phyloP scores from a whole-genome alignment of 2,888 invertebrate genomes.

The Tuta absoluta region DNA sequence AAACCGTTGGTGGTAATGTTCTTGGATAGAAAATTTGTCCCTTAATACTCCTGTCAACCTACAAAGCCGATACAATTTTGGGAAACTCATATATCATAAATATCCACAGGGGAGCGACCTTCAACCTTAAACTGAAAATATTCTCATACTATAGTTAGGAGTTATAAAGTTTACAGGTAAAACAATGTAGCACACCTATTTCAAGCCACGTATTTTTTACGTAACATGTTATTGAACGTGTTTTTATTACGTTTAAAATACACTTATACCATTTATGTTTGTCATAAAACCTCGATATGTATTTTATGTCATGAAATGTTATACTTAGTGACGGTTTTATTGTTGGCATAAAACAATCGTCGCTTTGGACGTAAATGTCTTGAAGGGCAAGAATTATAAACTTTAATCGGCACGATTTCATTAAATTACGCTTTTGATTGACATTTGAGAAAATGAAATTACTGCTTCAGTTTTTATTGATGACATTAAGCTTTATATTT shows the following conservation, averaged over 20 bases:
- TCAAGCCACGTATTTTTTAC: background rate
- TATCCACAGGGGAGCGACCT: background rate
- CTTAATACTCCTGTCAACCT: constrained; percentile 9
- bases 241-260: constrained; percentile 7
- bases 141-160: background rate
- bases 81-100: constrained; percentile 10
- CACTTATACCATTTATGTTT: constrained; percentile 1
- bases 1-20: constrained; percentile 41
- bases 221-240: background rate
- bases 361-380: background rate
- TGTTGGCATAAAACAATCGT: background rate
- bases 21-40: constrained; percentile 39
- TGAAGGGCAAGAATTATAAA: background rate
- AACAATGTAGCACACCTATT: background rate
- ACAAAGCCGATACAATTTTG: constrained; percentile 9
- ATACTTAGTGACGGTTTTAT: constrained; percentile 5
- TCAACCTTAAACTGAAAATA: background rate
- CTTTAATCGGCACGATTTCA: background rate
- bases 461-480: no score
- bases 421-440: background rate
- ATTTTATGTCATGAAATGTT: constrained; percentile 5
- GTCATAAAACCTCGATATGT: background rate
- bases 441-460: no score
- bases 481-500: no score
- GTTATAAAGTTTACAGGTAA: background rate